Evolutionary conservation across 2,888 invertebrate species (phyloP).

Genomic region (Operophtera brumata): DNA sequence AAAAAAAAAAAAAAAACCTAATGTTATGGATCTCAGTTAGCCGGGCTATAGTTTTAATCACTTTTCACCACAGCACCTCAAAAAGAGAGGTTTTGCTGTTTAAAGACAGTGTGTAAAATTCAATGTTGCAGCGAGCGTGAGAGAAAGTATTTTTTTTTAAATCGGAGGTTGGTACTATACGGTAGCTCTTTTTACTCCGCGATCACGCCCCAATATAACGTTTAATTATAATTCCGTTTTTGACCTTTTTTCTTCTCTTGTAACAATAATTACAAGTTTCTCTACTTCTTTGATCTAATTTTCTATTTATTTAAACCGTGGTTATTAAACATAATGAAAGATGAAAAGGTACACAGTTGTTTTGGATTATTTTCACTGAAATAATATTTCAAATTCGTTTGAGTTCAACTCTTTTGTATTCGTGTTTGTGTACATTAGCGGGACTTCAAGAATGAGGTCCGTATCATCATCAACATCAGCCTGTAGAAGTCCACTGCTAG

Average conservation of each 20-base stretch:
- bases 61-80: no score
- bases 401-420: no score
- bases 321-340: slow-evolving; percentile 25
- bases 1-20: no score
- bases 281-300: slow-evolving; percentile 50
- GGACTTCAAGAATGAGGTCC: neutral
- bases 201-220: slow-evolving; percentile 43
- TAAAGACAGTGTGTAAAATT: no score
- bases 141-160: no score
- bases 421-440: neutral
- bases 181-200: slow-evolving; percentile 1
- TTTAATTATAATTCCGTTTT: slow-evolving; percentile 50
- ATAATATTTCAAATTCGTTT: slow-evolving; percentile 2
- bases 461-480: no score
- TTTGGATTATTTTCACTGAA: slow-evolving; percentile 5
- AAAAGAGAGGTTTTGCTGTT: no score
- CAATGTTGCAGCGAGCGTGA: no score
- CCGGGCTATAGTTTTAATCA: no score
- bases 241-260: slow-evolving; percentile 39
- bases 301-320: slow-evolving; percentile 41
- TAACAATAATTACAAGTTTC: slow-evolving; percentile 52
- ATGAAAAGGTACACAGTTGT: slow-evolving; percentile 16
- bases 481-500: no score
- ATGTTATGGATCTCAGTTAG: no score
- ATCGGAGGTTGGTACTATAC: no score